phyloP scores from a whole-genome alignment of 2,888 invertebrate genomes.

The Limnephilus lunatus region DNA sequence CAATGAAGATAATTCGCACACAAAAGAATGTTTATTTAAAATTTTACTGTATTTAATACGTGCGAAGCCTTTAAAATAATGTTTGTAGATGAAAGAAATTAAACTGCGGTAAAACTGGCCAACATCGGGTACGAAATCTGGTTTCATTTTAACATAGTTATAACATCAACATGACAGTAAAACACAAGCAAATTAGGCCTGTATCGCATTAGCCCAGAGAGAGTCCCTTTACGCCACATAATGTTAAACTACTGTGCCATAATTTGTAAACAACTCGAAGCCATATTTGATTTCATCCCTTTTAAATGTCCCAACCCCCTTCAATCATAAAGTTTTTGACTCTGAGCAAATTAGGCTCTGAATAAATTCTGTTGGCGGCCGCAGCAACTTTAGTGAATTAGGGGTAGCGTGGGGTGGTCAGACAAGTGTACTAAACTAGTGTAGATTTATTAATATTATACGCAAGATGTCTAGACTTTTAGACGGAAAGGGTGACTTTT shows the following conservation, averaged over 20 bases:
- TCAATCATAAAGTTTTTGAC: neutral
- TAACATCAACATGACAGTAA: neutral
- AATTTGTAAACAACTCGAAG: neutral
- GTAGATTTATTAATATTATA: neutral
- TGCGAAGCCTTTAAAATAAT: no score
- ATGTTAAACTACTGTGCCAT: neutral
- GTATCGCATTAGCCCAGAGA: neutral
- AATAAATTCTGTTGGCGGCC: neutral
- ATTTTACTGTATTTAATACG: no score
- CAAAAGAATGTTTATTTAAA: no score
- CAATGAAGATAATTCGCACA: no score
- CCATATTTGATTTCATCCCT: slow-evolving; percentile 4
- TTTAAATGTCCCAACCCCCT: neutral
- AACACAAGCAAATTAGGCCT: neutral
- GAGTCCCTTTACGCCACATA: neutral
- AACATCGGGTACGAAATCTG: neutral
- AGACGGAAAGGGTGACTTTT: neutral
- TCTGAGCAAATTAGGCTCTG: neutral
- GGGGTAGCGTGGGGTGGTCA: neutral
- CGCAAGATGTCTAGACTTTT: slow-evolving; percentile 11
- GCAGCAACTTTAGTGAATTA: neutral
- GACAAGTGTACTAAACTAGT: neutral
- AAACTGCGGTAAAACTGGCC: neutral
- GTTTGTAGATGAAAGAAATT: no score
- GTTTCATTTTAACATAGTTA: neutral